Evolutionary conservation across 2,113 vertebrate genomes (phyloP).

Genomic region (Parus major): DNA sequence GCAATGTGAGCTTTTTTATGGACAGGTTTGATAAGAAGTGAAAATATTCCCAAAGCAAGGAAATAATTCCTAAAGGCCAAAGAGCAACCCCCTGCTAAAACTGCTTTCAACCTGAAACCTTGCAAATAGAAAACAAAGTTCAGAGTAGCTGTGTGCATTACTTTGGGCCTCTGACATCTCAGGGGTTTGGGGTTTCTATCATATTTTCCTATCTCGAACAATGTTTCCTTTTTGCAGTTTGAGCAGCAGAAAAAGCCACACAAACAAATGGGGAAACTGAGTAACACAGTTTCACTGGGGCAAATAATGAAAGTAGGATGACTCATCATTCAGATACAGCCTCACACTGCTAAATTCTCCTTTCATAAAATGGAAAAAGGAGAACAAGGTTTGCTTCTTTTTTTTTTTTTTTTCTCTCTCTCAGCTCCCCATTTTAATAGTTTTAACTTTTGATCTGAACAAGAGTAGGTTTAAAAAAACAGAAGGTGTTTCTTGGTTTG

Average conservation of each 20-base stretch:
- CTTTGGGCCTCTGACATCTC: background rate
- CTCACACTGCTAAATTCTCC: background rate
- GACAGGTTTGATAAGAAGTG: background rate
- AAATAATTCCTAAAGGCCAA: background rate
- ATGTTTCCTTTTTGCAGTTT: background rate
- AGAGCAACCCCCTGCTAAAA: background rate
- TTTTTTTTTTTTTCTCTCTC: background rate
- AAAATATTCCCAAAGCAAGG: background rate
- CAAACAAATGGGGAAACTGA: slow-evolving; percentile 59
- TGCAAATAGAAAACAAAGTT: background rate
- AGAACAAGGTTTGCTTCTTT: background rate
- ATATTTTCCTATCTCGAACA: slow-evolving; percentile 46
- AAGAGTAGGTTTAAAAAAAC: background rate
- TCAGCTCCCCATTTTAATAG: background rate
- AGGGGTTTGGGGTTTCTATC: background rate
- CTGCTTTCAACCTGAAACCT: background rate
- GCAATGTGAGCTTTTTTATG: background rate
- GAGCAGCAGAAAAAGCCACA: slow-evolving; percentile 26
- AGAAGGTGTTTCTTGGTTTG: background rate
- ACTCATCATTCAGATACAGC: background rate
- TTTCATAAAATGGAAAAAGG: slow-evolving; percentile 8
- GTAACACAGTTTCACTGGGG: slow-evolving; percentile 20
- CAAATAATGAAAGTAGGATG: background rate
- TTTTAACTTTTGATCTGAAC: background rate
- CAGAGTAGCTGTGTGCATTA: background rate